Conservation (phyloP, 2,797 vertebrate genomes). For the Sebastes steindachneri region DNA sequence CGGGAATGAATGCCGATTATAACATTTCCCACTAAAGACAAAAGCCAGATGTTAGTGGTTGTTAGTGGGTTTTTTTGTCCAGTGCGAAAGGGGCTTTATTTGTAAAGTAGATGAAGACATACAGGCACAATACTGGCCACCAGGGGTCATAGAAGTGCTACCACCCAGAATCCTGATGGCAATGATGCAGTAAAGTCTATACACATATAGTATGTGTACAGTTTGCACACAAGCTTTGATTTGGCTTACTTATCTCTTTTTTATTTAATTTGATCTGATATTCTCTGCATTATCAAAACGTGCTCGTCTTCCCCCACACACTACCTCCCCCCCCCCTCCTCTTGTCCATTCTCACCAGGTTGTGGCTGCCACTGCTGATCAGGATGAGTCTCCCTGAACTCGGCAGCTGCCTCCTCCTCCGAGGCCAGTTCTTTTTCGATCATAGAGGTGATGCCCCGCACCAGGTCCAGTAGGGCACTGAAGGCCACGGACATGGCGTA, state of each 20-base stretch:
- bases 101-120: not conserved
- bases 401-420: conserved; percentile 73
- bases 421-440: conserved; percentile 91
- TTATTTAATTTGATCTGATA: not conserved
- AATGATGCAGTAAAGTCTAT: not conserved
- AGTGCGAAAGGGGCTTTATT: too few species aligned
- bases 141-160: conserved; percentile 8
- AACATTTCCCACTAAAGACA: too few species aligned
- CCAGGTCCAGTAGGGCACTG: conserved; percentile 96
- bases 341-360: conserved; percentile 81
- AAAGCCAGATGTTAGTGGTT: too few species aligned
- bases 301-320: not conserved
- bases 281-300: not conserved
- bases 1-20: too few species aligned
- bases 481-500: conserved; percentile 99
- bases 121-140: not conserved
- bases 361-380: conserved; percentile 80
- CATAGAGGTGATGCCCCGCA: conserved; percentile 96
- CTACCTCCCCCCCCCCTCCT: too few species aligned
- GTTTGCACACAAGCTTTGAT: not conserved
- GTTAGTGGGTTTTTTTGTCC: too few species aligned
- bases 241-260: not conserved
- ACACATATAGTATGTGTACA: not conserved
- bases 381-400: conserved; percentile 71
- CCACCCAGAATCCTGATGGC: not conserved